Evolutionary conservation across 2,113 vertebrate species (phyloP).

Genomic region (Catharus minimus): DNA sequence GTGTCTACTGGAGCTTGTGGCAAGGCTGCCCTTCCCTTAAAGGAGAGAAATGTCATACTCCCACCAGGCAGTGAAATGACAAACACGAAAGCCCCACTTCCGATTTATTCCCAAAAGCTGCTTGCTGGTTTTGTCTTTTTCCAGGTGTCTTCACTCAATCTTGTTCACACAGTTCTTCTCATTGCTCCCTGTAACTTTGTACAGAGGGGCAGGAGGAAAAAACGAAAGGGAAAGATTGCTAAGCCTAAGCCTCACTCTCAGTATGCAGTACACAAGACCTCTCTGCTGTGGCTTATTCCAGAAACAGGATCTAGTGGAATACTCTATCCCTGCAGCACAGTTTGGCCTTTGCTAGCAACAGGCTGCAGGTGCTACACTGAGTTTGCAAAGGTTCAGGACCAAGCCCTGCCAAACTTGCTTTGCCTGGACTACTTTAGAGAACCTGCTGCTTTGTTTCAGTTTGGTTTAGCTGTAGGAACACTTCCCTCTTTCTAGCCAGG

Average conservation of each 20-base stretch:
- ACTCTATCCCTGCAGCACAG: background rate
- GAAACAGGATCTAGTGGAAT: background rate
- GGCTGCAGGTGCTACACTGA: background rate
- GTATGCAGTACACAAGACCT: background rate
- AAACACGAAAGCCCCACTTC: fast-evolving
- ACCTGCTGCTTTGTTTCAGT: background rate
- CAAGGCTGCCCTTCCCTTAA: background rate
- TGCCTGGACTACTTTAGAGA: background rate
- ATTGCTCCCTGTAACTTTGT: background rate
- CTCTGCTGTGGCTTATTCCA: background rate
- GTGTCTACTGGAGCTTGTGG: background rate
- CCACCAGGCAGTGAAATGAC: background rate
- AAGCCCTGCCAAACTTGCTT: background rate
- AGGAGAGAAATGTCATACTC: background rate
- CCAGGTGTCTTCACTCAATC: background rate
- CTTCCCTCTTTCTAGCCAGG: background rate
- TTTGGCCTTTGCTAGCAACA: background rate
- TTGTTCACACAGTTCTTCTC: background rate
- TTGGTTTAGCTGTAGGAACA: background rate
- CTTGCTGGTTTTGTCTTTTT: background rate
- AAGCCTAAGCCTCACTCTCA: background rate
- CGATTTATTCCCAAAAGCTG: background rate
- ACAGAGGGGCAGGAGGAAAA: background rate
- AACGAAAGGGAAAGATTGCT: background rate
- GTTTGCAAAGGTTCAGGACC: background rate